Conservation (phyloP, 2,888 invertebrate genomes). For the Lutraria lutraria region DNA sequence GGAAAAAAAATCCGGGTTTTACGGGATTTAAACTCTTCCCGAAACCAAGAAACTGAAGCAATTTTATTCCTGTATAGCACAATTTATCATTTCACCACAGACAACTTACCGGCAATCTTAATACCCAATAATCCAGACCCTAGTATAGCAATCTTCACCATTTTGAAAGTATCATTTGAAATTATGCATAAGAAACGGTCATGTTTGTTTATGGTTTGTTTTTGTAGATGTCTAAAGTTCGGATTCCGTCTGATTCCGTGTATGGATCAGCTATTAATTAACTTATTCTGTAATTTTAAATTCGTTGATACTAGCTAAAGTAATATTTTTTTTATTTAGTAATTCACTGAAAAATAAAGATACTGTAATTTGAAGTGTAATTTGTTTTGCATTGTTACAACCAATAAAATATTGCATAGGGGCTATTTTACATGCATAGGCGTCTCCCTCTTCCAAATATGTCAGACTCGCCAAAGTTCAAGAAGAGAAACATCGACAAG, state of each 20-base stretch:
- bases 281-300: background rate
- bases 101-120: slow-evolving; percentile 86
- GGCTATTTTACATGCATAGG: background rate
- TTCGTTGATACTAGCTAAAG: too few species aligned
- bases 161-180: slow-evolving; percentile 40
- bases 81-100: background rate
- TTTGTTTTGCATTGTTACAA: background rate
- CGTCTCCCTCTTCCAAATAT: slow-evolving; percentile 4
- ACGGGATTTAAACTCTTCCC: background rate
- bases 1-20: background rate
- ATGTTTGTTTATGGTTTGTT: slow-evolving; percentile 5
- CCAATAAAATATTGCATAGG: too few species aligned
- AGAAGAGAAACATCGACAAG: slow-evolving; percentile 23
- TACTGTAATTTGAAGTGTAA: background rate
- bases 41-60: background rate
- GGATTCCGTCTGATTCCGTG: background rate
- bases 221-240: background rate
- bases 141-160: slow-evolving; percentile 86
- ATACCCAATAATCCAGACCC: slow-evolving; percentile 87
- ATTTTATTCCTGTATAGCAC: background rate
- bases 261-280: slow-evolving; percentile 1
- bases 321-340: too few species aligned
- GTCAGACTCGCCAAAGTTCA: background rate
- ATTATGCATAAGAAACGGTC: background rate
- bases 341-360: too few species aligned